Percentiles rank a stretch among this genome's conserved stretches.
These are phyloP conservation scores for Saxicola maurus DNA, from an alignment of 2,797 vertebrate genomes.

Conservation along the genomic window DNA sequence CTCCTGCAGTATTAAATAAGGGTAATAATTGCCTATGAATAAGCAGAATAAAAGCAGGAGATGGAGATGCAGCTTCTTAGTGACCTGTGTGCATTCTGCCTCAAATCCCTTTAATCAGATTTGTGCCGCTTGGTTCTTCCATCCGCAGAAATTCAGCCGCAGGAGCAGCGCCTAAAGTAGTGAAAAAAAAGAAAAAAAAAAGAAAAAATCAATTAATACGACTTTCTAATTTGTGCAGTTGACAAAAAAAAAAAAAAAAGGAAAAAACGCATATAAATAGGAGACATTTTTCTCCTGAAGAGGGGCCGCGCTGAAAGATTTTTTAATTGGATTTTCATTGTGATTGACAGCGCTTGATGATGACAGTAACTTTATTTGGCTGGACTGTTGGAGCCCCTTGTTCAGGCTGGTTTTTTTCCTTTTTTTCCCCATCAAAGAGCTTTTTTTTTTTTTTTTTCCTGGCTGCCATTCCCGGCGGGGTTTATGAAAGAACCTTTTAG, in stretches of 20 bases:
- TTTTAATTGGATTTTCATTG: slow-evolving; percentile 77
- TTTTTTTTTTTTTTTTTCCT: slow-evolving; percentile 35
- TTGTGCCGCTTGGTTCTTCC: slow-evolving; percentile 32
- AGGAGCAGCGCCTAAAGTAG: slow-evolving; percentile 38
- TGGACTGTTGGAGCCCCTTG: slow-evolving; percentile 63
- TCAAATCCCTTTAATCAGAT: slow-evolving; percentile 55
- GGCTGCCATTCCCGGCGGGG: slow-evolving; percentile 71
- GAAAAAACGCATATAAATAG: slow-evolving; percentile 52
- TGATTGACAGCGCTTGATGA: slow-evolving; percentile 75
- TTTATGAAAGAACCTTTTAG: slow-evolving; percentile 92
- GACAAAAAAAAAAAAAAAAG: slow-evolving; percentile 36
- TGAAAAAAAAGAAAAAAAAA: slow-evolving; percentile 54
- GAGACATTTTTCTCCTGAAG: slow-evolving; percentile 67
- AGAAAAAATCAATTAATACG: slow-evolving; percentile 52
- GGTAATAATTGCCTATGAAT: slow-evolving; percentile 49
- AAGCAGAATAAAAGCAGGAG: slow-evolving; percentile 26
- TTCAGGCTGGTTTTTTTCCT: background rate
- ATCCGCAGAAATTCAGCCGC: slow-evolving; percentile 32
- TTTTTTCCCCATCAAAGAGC: slow-evolving; percentile 59
- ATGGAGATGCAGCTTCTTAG: slow-evolving; percentile 32
- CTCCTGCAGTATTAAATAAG: slow-evolving; percentile 50
- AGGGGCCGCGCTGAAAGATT: slow-evolving; percentile 59
- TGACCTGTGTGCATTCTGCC: slow-evolving; percentile 47
- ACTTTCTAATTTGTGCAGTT: slow-evolving; percentile 57
- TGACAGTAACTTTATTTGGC: slow-evolving; percentile 78